Base-by-base conservation (phyloP, 2,797 vertebrate genomes). In the Notolabrus celidotus region DNA sequence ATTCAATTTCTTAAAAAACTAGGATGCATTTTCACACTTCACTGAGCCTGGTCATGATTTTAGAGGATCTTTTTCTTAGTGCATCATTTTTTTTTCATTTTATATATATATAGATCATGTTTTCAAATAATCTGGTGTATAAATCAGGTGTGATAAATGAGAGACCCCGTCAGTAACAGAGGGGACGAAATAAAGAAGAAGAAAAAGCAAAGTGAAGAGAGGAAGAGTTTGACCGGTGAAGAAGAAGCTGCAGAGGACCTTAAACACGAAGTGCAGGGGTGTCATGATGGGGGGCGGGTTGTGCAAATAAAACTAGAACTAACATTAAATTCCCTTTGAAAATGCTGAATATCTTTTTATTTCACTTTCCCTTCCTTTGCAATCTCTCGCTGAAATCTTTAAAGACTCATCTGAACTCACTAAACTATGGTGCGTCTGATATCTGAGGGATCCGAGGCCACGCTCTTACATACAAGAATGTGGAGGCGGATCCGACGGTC, bases 1-100 rank as follows among this genome's bases (percentile, higher is more conserved):
- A 94, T 92, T 93, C 92, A 87, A 85, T 92, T 89, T 89, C 70
- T 82, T 84, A 76, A 68, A 92, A 90, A 92, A 90, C 74, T 82
- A 83, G 70, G 81, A 88, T 82, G 73, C 52, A 82, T 83, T 83
- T 74, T 39, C 77, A 83, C 72, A 86, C 73, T 86, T 57, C 61
- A 63, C 54, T 64, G 61, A 77, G 46, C 53, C 72, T 71, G 79
- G 65, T 81, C 34, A 27, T 67, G 69, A 89, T 87, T 87, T 76
- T 65, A 72, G 76, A 76, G 62, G 74, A 10, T 50, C 29, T 41
- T 77, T 49, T 71, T 61, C 54, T 83, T 87, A 90, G 83, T 89
- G 84, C 84, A 90, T 89, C 68, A n/a, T 74, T 58, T 66, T 67
- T 42, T 51, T 16, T 56, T 15, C 61, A n/a, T n/a, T 6, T 31